Conservation (phyloP, 2,113 vertebrate species). For the Tragelaphus imberbis region DNA sequence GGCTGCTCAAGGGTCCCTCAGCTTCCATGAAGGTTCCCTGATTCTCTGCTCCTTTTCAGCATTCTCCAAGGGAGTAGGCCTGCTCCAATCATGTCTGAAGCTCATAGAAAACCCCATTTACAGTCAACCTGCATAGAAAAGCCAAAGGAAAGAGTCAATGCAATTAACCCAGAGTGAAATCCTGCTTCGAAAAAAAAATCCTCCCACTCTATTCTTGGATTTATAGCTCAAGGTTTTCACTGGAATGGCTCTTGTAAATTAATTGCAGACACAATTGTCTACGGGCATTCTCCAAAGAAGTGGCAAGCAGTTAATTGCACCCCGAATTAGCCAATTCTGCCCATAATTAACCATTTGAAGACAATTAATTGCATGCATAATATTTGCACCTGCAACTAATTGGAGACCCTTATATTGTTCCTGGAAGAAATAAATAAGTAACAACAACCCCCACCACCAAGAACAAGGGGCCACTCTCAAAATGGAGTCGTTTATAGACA, state of each 20-base stretch:
- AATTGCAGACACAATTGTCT: constrained; percentile 71
- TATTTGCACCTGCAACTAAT: constrained; percentile 77
- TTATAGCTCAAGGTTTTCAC: constrained; percentile 58
- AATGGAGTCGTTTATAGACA: neutral
- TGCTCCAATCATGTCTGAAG: neutral
- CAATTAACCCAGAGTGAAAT: constrained; percentile 56
- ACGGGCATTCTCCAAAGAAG: constrained; percentile 65
- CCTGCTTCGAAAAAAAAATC: constrained; percentile 45
- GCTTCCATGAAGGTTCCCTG: neutral
- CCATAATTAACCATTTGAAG: constrained; percentile 74
- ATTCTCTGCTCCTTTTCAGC: neutral
- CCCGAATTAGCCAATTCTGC: constrained; percentile 74
- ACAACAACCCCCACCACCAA: neutral
- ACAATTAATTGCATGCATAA: constrained; percentile 75
- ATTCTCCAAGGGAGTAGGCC: too few relatives aligned
- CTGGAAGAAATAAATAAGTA: constrained; percentile 62
- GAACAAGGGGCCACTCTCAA: constrained; percentile 6
- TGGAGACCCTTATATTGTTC: constrained; percentile 64
- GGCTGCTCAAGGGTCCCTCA: accelerated
- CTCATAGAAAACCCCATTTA: neutral
- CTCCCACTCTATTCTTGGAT: constrained; percentile 49
- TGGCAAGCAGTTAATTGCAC: constrained; percentile 73
- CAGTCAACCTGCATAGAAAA: constrained; percentile 33
- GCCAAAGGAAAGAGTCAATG: constrained; percentile 53
- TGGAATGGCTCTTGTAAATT: constrained; percentile 69